Conservation (phyloP, 2,113 vertebrate genomes). For the Ceratotherium simum region DNA sequence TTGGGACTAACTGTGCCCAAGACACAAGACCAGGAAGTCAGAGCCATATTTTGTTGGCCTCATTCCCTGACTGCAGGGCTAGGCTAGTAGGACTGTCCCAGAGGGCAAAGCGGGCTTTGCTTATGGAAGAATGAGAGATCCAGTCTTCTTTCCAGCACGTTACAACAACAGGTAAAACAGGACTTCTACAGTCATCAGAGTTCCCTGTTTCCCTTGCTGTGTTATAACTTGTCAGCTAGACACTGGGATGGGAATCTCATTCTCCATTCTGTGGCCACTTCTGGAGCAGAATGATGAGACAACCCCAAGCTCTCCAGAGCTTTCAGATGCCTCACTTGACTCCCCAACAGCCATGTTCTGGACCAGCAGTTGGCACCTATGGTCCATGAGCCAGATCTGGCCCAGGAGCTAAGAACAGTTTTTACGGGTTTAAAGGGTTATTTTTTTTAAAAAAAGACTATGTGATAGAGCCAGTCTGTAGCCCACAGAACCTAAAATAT, state of each 20-base stretch:
- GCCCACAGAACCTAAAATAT: not conserved
- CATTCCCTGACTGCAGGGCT: not conserved
- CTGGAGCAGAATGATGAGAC: not conserved
- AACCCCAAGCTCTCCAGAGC: not conserved
- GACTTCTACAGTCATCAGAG: not conserved
- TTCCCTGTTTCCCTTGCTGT: not conserved
- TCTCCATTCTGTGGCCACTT: not conserved
- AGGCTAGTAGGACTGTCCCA: not conserved
- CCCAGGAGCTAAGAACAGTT: not conserved
- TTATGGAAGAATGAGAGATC: not conserved
- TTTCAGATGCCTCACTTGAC: not conserved
- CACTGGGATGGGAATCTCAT: not conserved
- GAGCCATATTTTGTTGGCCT: not conserved
- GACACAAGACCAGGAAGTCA: not conserved
- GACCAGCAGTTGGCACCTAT: not conserved
- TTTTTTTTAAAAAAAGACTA: not conserved
- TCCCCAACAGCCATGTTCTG: not conserved
- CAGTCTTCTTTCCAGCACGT: not conserved
- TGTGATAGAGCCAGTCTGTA: not conserved
- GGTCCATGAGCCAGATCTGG: not conserved
- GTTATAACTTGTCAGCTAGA: not conserved
- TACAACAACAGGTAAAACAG: not conserved
- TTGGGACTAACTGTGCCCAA: not conserved
- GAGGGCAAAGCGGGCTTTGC: not conserved
- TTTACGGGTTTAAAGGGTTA: not conserved